phyloP scores from a whole-genome alignment of 1,140 invertebrate genomes.

The Sminthurides bifidus region DNA sequence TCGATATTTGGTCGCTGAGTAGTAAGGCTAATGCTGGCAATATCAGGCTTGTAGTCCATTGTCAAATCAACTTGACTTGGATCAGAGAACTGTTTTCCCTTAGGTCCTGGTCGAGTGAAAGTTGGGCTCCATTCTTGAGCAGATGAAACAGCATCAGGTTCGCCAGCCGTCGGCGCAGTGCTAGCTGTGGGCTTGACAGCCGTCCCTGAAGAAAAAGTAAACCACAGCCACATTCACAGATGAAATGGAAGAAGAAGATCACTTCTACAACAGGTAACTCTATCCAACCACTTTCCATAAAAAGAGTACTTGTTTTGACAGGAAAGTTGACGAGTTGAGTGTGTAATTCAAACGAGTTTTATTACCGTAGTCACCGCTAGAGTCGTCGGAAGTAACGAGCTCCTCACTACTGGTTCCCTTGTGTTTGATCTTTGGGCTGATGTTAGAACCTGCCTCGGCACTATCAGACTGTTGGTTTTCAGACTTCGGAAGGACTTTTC shows the following conservation, averaged over 20 bases:
- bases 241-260: too few species aligned
- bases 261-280: too few species aligned
- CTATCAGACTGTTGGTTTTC: neutral
- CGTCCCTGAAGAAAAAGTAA: too few species aligned
- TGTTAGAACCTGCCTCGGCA: neutral
- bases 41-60: constrained; percentile 17
- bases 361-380: neutral
- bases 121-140: neutral
- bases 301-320: too few species aligned
- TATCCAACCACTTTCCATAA: too few species aligned
- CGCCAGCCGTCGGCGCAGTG: too few species aligned
- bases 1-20: constrained; percentile 17
- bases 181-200: too few species aligned
- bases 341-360: neutral
- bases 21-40: constrained; percentile 15
- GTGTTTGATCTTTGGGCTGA: constrained; percentile 11
- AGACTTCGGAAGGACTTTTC: constrained; percentile 20
- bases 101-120: neutral
- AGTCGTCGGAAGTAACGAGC: neutral
- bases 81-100: constrained; percentile 1
- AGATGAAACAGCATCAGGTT: neutral
- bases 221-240: too few species aligned
- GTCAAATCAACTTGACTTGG: constrained; percentile 16
- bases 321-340: too few species aligned
- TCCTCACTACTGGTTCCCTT: constrained; percentile 20